phyloP scores from a whole-genome alignment of 2,888 invertebrate genomes.

The Taenaris catops region DNA sequence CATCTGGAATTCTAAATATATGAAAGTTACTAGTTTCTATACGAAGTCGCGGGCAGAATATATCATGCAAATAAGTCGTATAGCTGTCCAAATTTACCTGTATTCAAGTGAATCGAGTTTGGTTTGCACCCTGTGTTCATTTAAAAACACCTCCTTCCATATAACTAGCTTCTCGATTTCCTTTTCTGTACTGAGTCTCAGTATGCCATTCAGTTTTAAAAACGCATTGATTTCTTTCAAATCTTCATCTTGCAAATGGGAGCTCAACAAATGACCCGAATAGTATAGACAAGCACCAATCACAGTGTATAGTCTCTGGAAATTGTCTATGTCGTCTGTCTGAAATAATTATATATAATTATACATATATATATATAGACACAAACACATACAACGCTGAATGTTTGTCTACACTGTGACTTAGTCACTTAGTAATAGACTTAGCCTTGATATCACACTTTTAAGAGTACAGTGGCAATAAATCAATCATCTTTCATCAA shows the following conservation, averaged over 20 bases:
- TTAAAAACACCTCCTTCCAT: constrained; percentile 87
- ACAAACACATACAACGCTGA: too few species aligned
- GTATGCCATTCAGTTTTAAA: constrained; percentile 86
- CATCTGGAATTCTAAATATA: constrained; percentile 72
- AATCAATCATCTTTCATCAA: too few species aligned
- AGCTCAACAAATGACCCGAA: constrained; percentile 86
- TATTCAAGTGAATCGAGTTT: constrained; percentile 50
- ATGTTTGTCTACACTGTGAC: too few species aligned
- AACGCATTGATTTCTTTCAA: constrained; percentile 87
- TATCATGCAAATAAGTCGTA: too few species aligned
- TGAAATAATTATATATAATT: constrained; percentile 47
- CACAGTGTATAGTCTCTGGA: constrained; percentile 85
- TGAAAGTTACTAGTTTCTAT: not conserved
- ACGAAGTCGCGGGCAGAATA: too few species aligned
- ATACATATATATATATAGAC: too few species aligned
- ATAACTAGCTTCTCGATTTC: constrained; percentile 85
- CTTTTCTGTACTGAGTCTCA: constrained; percentile 83
- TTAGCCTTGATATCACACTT: too few species aligned
- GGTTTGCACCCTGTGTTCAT: constrained; percentile 54
- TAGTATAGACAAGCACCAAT: constrained; percentile 83
- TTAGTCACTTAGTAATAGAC: too few species aligned
- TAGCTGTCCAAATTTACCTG: constrained; percentile 47
- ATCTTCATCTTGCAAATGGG: constrained; percentile 88
- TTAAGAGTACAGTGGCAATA: too few species aligned
- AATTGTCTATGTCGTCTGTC: constrained; percentile 88